Evolutionary conservation across 1,140 invertebrate genomes (phyloP), one percentile per base, ranked within the genome.

Genomic region (Drosophila rhopaloa): DNA sequence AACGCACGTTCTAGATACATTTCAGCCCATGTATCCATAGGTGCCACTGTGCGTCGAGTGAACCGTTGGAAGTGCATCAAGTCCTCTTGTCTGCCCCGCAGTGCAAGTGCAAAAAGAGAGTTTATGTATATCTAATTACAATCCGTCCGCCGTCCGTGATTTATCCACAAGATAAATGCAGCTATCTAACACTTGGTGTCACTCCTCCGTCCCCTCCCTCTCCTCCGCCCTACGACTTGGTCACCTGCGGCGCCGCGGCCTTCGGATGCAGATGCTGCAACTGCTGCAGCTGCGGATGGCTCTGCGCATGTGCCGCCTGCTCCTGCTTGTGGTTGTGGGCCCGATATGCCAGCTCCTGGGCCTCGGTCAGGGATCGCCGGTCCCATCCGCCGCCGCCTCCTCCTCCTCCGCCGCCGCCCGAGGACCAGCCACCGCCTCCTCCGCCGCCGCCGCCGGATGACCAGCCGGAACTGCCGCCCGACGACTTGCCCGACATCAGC

Each of bases 281-380:
- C 46, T 76, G 78, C 16, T 85, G 79, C 46, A 65, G 59, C 50
- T 76, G 78, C 19, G 76, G 66, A 24, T 74, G 55, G 11, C 41
- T 54, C 8, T 75, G 72, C 14, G 56, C 50, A 2, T 65, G 62
- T 37, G 51, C 55, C 41, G 66, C 61, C 53, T 53, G 47, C 58
- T 83, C 68, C 35, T 88, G 72, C 19, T 65, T 48, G 77, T 95
- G 95, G 29, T 65, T 46, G 78, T 95, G 95, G 0, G 93, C 94
- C 32, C 94, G 94, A 88, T 96, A 97, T 1, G 96, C 95, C 54
- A 96, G 78, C 61, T 95, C 94, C 50, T 96, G 95, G 1, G 94
- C 89, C 44, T 85, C 82, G 47, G 94, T 93, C 5, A 93, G 70
- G 5, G 94, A 94, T 46, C 94, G 91, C 60, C 93, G 79, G 76